These are phyloP conservation scores for Nowickia ferox DNA, from an alignment of 2,888 invertebrate genomes.

Conservation along the genomic window DNA sequence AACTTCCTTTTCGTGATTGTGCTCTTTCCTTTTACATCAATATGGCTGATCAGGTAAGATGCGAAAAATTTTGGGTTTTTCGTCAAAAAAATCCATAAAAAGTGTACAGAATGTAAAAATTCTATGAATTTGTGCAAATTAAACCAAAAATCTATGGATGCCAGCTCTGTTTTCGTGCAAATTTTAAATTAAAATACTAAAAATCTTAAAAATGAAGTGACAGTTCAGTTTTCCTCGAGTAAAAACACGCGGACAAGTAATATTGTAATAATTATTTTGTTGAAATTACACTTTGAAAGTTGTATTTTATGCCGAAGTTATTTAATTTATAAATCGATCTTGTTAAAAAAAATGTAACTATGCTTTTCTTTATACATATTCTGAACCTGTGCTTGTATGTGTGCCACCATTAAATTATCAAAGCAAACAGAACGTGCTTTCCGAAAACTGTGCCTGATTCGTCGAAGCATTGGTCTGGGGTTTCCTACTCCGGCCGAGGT, in stretches of 20 bases:
- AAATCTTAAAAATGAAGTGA: conserved; percentile 64
- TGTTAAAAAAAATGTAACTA: conserved; percentile 75
- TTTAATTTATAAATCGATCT: background rate
- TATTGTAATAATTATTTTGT: background rate
- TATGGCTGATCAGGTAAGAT: conserved; percentile 92
- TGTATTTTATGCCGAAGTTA: background rate
- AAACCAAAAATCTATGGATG: background rate
- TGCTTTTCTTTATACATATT: conserved; percentile 69
- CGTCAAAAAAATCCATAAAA: conserved; percentile 34
- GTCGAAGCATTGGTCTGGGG: conserved; percentile 95
- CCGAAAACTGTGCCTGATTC: conserved; percentile 96
- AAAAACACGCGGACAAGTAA: conserved; percentile 47
- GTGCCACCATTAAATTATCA: background rate
- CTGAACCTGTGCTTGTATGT: background rate
- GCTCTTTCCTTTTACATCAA: conserved; percentile 84
- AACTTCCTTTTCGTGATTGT: conserved; percentile 75
- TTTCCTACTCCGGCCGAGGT: conserved; percentile 98
- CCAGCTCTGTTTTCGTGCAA: background rate
- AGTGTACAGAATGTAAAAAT: conserved; percentile 45
- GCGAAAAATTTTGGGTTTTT: conserved; percentile 51
- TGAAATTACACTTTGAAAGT: background rate
- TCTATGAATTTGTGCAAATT: conserved; percentile 25
- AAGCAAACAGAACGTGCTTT: conserved; percentile 98
- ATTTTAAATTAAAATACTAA: conserved; percentile 18
- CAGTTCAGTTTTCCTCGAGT: background rate